Evolutionary conservation across 1,140 invertebrate genomes (phyloP).

Genomic region (Pachyrhynchus sulphureomaculatus): DNA sequence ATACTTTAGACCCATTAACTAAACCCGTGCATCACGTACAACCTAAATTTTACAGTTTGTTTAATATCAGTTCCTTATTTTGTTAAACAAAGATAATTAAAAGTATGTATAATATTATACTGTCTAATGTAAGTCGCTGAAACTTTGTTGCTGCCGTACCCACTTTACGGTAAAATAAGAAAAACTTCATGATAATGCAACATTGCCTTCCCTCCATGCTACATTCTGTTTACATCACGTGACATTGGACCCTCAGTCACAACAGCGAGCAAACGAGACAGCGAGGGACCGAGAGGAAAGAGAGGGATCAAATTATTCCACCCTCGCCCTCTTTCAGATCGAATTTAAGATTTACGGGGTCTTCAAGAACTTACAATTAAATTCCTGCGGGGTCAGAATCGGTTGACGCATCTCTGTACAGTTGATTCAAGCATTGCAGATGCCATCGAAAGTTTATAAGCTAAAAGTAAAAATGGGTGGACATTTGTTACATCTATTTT

Average conservation of each 20-base stretch:
- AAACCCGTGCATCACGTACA: too few relatives aligned
- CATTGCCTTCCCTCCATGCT: neutral
- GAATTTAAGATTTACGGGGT: neutral
- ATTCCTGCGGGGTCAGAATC: neutral
- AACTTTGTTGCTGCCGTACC: neutral
- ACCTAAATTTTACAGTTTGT: too few relatives aligned
- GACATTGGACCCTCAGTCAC: neutral
- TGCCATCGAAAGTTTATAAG: too few relatives aligned
- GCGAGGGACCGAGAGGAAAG: neutral
- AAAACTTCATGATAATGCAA: neutral
- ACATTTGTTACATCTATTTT: too few relatives aligned
- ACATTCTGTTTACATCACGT: slow-evolving; percentile 30
- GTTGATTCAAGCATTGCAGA: neutral
- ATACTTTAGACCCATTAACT: too few relatives aligned
- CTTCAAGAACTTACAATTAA: neutral
- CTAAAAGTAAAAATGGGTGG: too few relatives aligned
- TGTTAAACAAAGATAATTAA: too few relatives aligned
- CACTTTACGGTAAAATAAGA: neutral
- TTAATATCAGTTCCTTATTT: too few relatives aligned
- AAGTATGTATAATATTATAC: too few relatives aligned
- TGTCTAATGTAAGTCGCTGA: neutral
- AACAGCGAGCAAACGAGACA: neutral
- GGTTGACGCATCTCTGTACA: neutral
- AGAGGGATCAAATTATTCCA: neutral
- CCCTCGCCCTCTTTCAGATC: neutral